Conservation (phyloP, 1,140 invertebrate species). For the Ceratosolen solmsi region DNA sequence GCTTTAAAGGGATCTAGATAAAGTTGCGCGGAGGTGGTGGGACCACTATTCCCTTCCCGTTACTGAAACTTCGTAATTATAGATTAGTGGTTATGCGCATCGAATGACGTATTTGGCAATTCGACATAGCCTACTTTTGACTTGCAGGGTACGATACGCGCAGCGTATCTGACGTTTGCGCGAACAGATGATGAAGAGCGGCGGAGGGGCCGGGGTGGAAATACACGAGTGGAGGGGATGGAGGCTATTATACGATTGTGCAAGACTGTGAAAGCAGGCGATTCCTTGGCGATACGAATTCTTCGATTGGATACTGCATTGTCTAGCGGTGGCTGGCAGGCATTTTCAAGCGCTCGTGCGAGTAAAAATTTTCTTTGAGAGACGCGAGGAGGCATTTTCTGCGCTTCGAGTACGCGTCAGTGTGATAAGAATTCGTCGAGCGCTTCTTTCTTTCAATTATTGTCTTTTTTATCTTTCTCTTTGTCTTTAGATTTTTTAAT, state of each 20-base stretch:
- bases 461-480: no score
- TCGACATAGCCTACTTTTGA: neutral
- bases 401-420: neutral
- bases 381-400: neutral
- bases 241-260: constrained; percentile 28
- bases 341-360: neutral
- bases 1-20: neutral
- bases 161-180: neutral
- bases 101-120: no score
- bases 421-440: neutral
- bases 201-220: no score
- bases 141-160: neutral
- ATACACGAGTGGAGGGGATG: no score
- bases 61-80: constrained; percentile 42
- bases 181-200: neutral
- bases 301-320: constrained; percentile 13
- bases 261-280: constrained; percentile 8
- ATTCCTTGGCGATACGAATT: constrained; percentile 14
- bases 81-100: neutral
- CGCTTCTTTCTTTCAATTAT: neutral
- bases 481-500: no score
- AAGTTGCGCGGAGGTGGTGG: neutral
- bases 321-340: neutral
- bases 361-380: neutral
- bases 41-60: constrained; percentile 2